Percentiles rank a stretch among this genome's conserved stretches.
Evolutionary conservation across 2,888 invertebrate species (phyloP).

Genomic region (Magallana nippona): DNA sequence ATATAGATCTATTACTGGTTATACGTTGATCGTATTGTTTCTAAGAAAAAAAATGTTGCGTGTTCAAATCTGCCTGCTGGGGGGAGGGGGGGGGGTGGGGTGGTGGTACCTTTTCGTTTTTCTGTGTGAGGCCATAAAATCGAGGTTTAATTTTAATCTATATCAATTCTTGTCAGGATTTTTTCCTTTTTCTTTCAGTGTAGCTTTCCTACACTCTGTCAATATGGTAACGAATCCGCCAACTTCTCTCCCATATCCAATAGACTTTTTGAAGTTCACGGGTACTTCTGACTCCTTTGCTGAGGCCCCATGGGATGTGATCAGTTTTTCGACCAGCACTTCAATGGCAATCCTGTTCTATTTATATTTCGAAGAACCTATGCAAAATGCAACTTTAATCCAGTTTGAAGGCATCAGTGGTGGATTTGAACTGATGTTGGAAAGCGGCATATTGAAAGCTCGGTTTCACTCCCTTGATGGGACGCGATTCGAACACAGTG

Average conservation of each 20-base stretch:
- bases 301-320: neutral
- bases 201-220: neutral
- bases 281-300: neutral
- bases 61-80: no score
- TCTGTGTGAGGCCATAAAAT: no score
- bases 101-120: no score
- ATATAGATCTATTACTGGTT: no score
- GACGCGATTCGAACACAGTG: neutral
- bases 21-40: no score
- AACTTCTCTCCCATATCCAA: neutral
- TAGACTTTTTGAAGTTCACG: neutral
- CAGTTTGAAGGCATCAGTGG: neutral
- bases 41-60: no score
- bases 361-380: neutral
- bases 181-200: neutral
- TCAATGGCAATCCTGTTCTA: constrained; percentile 1
- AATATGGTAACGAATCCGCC: neutral
- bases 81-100: no score
- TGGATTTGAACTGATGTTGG: neutral
- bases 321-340: neutral
- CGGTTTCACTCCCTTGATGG: neutral
- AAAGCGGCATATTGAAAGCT: neutral
- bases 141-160: no score
- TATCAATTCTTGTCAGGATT: no score
- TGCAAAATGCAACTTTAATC: neutral